Conservation (phyloP, 2,888 invertebrate genomes). For the Leptopilina drosophilae region DNA sequence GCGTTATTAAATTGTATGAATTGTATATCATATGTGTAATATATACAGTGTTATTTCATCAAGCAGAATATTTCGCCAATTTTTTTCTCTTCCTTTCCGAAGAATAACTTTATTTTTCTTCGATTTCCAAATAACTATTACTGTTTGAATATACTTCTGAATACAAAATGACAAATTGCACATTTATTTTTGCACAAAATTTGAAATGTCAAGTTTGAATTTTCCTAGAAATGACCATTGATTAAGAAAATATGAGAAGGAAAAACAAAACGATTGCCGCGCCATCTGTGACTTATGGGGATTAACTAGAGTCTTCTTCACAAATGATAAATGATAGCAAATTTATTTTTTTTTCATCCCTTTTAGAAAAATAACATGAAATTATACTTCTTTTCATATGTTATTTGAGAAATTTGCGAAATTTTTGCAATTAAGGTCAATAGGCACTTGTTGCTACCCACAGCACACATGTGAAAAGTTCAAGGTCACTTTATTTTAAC, state of each 20-base stretch:
- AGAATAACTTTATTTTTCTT: background rate
- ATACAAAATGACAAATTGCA: no score
- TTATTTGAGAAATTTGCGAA: background rate
- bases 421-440: background rate
- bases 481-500: constrained; percentile 1
- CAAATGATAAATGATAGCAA: background rate
- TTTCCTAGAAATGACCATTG: background rate
- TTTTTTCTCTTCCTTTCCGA: background rate
- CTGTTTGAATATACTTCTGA: no score
- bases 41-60: constrained; percentile 34
- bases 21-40: constrained; percentile 35
- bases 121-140: no score
- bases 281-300: background rate
- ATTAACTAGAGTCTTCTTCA: background rate
- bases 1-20: constrained; percentile 29
- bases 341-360: background rate
- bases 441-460: constrained; percentile 1
- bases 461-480: background rate
- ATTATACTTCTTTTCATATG: background rate
- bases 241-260: background rate
- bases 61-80: background rate
- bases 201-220: no score
- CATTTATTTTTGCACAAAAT: no score
- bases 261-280: background rate
- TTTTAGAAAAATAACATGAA: background rate